Percentiles rank a stretch among this genome's conserved stretches.
These are phyloP conservation scores for Pristionchus fissidentatus DNA, from an alignment of 2,888 invertebrate genomes.

Conservation along the genomic window DNA sequence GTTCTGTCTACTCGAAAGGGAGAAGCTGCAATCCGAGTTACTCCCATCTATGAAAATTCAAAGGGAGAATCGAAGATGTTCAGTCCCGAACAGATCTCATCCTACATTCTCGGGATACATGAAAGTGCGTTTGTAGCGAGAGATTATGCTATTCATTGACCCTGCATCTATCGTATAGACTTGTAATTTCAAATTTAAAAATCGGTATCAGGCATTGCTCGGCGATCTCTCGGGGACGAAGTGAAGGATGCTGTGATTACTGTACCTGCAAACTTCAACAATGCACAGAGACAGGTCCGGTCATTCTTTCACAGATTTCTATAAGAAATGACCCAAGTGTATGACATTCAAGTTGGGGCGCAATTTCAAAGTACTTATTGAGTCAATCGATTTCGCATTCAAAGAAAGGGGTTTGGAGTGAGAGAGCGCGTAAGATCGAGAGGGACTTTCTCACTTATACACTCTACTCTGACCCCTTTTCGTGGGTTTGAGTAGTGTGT, in stretches of 20 bases:
- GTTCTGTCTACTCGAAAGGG: not conserved
- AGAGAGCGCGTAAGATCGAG: no score
- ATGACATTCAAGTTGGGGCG: no score
- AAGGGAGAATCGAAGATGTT: not conserved
- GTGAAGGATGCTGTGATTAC: conserved; percentile 34
- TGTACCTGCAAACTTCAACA: conserved; percentile 35
- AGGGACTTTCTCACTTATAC: not conserved
- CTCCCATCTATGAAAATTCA: not conserved
- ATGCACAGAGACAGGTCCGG: conserved; percentile 23
- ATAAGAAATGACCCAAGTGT: not conserved
- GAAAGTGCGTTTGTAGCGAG: not conserved
- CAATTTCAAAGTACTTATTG: no score
- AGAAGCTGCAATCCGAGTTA: not conserved
- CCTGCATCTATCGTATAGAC: no score
- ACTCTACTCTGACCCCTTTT: not conserved
- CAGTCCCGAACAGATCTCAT: conserved; percentile 16
- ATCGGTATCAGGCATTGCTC: not conserved
- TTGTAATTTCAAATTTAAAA: no score
- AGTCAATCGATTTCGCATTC: no score
- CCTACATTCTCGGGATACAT: conserved; percentile 13
- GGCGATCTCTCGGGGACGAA: not conserved
- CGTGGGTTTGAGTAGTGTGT: not conserved
- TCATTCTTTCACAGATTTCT: not conserved
- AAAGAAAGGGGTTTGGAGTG: no score
- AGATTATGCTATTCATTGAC: not conserved